These are phyloP conservation scores for Itoplectis maculator DNA, from an alignment of 2,888 invertebrate species.

Conservation along the genomic window DNA sequence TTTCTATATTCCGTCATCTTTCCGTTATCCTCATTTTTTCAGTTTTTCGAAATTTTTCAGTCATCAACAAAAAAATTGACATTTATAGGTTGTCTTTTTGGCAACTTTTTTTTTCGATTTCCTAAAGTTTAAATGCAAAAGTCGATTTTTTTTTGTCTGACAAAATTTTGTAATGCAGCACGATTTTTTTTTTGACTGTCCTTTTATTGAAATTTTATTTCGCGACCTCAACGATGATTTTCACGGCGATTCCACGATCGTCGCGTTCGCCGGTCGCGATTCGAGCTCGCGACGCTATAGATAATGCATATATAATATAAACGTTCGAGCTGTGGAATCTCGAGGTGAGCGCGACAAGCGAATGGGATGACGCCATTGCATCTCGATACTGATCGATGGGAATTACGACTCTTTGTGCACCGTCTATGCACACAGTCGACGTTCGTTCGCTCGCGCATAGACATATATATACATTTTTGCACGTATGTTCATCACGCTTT, in stretches of 20 bases:
- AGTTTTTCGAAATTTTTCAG: too few species aligned
- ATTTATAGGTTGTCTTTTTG: too few species aligned
- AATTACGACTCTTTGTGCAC: conserved; percentile 16
- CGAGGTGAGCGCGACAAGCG: conserved; percentile 46
- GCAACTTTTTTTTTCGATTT: too few species aligned
- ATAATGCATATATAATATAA: background rate
- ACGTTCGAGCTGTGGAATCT: conserved; percentile 33
- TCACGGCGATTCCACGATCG: background rate
- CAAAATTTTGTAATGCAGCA: too few species aligned
- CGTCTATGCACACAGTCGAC: background rate
- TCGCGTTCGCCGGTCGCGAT: too few species aligned
- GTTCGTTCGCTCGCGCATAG: background rate
- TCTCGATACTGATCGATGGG: conserved; percentile 52
- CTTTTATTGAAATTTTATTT: too few species aligned
- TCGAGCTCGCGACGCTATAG: background rate
- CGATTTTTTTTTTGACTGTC: too few species aligned
- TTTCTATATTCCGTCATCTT: too few species aligned
- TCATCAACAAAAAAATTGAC: too few species aligned
- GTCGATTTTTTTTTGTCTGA: too few species aligned
- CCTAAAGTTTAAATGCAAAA: too few species aligned
- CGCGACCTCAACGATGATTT: background rate
- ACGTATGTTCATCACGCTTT: conserved; percentile 15
- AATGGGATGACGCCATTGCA: conserved; percentile 38
- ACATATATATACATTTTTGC: background rate
- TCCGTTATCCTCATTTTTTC: too few species aligned